phyloP scores from a whole-genome alignment of 2,888 invertebrate species.

The Acheta domesticus region DNA sequence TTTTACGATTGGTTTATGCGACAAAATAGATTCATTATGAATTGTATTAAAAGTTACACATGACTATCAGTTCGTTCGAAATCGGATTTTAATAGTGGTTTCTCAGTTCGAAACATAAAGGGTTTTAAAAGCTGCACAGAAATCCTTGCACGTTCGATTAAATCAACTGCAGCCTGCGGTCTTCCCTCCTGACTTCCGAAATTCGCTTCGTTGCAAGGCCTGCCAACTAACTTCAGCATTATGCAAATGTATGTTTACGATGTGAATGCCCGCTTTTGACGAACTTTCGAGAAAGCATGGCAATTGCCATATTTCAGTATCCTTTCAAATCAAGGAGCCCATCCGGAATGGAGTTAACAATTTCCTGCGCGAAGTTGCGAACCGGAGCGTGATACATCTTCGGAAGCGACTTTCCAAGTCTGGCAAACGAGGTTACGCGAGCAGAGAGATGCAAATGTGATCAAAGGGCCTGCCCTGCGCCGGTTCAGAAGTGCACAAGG shows the following conservation, averaged over 20 bases:
- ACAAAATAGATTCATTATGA: no score
- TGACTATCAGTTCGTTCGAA: no score
- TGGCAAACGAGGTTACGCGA: neutral
- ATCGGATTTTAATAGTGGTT: no score
- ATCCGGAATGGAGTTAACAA: neutral
- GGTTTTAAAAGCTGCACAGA: no score
- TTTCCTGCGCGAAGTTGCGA: neutral
- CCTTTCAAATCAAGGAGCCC: neutral
- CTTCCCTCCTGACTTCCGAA: no score
- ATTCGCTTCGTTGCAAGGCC: no score
- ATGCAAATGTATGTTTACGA: slow-evolving; percentile 5
- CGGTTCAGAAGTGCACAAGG: neutral
- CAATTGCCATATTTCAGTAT: neutral
- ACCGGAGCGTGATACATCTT: slow-evolving; percentile 9
- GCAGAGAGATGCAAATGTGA: slow-evolving; percentile 18
- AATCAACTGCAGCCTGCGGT: no score
- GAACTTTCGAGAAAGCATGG: neutral
- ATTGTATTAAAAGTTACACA: no score
- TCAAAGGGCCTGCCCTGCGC: neutral
- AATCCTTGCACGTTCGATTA: no score
- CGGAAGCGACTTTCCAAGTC: neutral
- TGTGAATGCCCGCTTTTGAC: neutral
- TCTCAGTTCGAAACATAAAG: no score
- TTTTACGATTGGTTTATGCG: no score
- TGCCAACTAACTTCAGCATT: neutral